phyloP scores from a whole-genome alignment of 2,113 vertebrate genomes.

The Charadrius vociferus region DNA sequence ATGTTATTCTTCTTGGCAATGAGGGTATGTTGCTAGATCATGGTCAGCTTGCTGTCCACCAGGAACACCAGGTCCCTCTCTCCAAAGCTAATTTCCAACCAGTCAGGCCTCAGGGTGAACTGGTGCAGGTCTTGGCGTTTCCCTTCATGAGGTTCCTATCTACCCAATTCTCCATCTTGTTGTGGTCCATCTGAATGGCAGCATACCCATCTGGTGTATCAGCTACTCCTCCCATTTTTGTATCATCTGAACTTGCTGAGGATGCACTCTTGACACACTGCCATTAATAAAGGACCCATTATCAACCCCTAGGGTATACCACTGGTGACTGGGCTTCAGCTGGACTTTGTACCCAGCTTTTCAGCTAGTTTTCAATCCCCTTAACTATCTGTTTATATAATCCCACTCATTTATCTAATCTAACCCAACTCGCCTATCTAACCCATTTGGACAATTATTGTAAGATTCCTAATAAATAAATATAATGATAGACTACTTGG shows the following conservation, averaged over 20 bases:
- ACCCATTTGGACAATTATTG: neutral
- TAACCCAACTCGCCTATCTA: neutral
- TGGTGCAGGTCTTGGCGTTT: neutral
- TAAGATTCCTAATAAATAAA: neutral
- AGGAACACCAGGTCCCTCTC: rapidly evolving
- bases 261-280: neutral
- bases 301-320: rapidly evolving
- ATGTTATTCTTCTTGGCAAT: neutral
- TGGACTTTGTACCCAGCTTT: neutral
- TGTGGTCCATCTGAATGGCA: neutral
- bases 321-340: neutral
- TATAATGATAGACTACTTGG: neutral
- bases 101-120: rapidly evolving
- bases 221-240: neutral
- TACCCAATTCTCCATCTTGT: neutral
- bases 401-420: neutral
- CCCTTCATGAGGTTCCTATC: neutral
- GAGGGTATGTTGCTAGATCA: neutral
- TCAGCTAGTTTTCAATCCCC: neutral
- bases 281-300: neutral
- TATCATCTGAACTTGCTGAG: neutral
- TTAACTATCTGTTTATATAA: neutral
- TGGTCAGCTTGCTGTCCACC: neutral
- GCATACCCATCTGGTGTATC: neutral
- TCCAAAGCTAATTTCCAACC: neutral